Base-by-base conservation (phyloP, 1,140 invertebrate genomes). In the Portunus trituberculatus region DNA sequence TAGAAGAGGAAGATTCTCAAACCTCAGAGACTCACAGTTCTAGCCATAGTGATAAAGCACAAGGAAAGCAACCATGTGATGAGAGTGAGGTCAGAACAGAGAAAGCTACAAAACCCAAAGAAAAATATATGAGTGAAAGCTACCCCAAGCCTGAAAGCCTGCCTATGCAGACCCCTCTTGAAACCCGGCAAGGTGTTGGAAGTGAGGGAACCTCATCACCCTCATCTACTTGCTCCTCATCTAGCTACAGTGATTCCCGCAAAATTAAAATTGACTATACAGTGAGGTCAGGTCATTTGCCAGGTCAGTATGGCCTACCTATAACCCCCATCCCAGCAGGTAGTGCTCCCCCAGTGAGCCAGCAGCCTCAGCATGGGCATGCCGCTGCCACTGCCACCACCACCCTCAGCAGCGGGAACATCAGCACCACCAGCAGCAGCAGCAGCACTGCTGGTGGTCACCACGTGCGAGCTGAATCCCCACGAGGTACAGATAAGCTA, bases 231-330 rank as follows among this genome's bases (percentile, higher is more conserved):
- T 95, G 96, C 87, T 95, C 94, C 31, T 93, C 94, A 59, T 95
- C 94, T 87, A 91, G 96, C 91, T 59, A 95, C 90, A 88, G 94
- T 45, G 89, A 96, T 91, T 93, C 94, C 32, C 92, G 90, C 76
- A 94, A 93, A 29, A 95, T 93, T 39, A 95, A 95, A 45, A 95
- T 96, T n/a, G 96, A 96, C 87, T 96, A 96, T 87, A 94, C 95
- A 45, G 95, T 96, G 39, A 95, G 95, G 28, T 95, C 94, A 45
- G 95, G 96, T 59, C 95, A 96, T 91, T 45, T 94, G 16, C 94
- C 95, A 39, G 95, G 95, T 67, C 93, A 96, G 87, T 96, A 96
- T 86, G 96, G 95, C 83, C 93, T 96, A 45, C 93, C 94, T n/a
- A 67, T 95, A 29, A 88, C 87, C 32, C 59, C 93, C 31, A 67